Base-by-base conservation (phyloP, 2,113 vertebrate genomes). In the Hyla sarda region DNA sequence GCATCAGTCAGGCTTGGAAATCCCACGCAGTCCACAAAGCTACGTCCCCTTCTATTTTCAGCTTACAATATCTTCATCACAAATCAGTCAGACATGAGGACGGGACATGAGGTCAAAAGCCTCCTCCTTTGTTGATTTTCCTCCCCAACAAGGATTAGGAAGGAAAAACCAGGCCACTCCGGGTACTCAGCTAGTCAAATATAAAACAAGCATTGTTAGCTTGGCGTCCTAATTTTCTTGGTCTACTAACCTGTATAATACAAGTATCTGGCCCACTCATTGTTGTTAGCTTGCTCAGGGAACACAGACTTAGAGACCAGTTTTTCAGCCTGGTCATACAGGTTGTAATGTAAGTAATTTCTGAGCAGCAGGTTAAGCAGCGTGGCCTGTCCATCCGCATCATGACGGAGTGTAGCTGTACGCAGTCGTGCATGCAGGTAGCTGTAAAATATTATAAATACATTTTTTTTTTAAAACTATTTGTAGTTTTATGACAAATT, bases 181-280 rank as follows among this genome's bases (percentile, higher is more conserved):
- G n/a, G n/a, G n/a, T n/a, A n/a, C n/a, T n/a, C n/a, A n/a, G n/a
- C n/a, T n/a, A n/a, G n/a, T 37, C 3, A 5, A 69, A 69, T 3
- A 69, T 41, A 71, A 37, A 21, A 17, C 8, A 23, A 71, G 0
- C 30, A 14, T 67, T 65, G 60, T 11, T 16, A 65, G 3, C 12
- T 65, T 34, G 10, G 34, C 3, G 1, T 32, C 30, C 13, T 7
- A 7, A 67, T 32, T 32, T 14, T 56, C 9, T 28, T 6, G 14
- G 23, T 77, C n/a, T 11, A 14, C 89, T 94, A 89, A 98, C 98
- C 98, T 87, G 98, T 99, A 92, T 99, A 99, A 90, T 99, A 99
- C 76, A 99, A 96, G 91, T 99, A 98, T n/a, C 97, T 91, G 60
- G 98, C 98, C 98, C 98, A 99, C 93, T 99, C 98, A 0, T 99